A percentile compares a stretch with the other conserved stretches of the same genome.
phyloP scores from a whole-genome alignment of 2,113 vertebrate genomes.

The Lethenteron reissneri region DNA sequence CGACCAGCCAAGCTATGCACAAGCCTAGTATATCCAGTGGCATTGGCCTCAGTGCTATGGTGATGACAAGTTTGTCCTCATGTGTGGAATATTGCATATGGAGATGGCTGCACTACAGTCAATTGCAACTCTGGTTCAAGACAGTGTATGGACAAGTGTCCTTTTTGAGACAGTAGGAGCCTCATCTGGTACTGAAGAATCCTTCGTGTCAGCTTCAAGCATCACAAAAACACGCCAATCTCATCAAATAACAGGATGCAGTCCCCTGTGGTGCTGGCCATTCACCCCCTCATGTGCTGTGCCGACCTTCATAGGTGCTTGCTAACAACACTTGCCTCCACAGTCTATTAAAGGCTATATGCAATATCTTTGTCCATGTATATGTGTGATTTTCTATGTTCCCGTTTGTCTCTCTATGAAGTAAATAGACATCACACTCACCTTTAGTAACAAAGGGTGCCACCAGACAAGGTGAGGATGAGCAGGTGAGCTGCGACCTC shows the following conservation, averaged over 20 bases:
- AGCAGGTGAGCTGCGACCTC: too few relatives aligned
- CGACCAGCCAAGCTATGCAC: background rate
- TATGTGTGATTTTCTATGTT: too few relatives aligned
- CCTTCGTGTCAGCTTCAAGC: background rate
- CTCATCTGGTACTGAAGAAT: background rate
- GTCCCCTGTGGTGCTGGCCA: background rate
- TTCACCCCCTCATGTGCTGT: too few relatives aligned
- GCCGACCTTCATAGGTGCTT: too few relatives aligned
- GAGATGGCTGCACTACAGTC: background rate
- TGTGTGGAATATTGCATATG: background rate
- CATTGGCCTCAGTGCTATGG: background rate
- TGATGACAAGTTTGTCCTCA: constrained; percentile 1
- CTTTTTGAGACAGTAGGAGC: background rate
- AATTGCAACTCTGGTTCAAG: background rate
- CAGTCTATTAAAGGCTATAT: too few relatives aligned
- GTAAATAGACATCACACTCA: too few relatives aligned
- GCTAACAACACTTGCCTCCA: too few relatives aligned
- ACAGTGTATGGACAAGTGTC: background rate
- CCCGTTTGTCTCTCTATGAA: too few relatives aligned
- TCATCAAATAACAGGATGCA: constrained; percentile 3
- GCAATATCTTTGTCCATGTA: too few relatives aligned
- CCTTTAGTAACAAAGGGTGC: too few relatives aligned
- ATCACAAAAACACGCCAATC: background rate
- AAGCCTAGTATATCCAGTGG: background rate
- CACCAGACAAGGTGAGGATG: too few relatives aligned